These are phyloP conservation scores for Agapornis roseicollis DNA, from an alignment of 2,113 vertebrate species.

Conservation along the genomic window DNA sequence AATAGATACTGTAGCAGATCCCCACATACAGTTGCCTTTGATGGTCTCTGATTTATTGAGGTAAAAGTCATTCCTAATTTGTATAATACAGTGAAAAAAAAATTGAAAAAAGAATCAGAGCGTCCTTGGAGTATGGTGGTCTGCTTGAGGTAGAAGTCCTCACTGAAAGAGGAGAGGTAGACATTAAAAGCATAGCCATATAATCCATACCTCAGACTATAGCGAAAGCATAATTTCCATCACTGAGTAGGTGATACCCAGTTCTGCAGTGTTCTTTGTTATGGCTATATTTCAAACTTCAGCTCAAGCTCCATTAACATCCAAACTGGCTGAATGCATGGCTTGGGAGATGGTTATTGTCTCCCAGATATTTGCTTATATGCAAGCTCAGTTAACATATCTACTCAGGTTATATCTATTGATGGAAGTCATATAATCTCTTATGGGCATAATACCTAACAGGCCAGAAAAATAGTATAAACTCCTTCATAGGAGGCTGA, in stretches of 20 bases:
- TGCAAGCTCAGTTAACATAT: rapidly evolving
- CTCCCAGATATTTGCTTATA: neutral
- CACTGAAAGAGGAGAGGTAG: rapidly evolving
- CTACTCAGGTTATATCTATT: neutral
- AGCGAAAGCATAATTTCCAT: neutral
- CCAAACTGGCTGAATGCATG: neutral
- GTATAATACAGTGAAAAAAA: neutral
- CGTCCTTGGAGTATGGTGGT: neutral
- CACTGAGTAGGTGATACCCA: neutral
- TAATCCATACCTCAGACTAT: neutral
- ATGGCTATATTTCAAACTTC: neutral
- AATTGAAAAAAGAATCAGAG: neutral
- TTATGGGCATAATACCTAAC: neutral
- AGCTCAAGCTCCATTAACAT: neutral
- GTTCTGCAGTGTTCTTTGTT: neutral
- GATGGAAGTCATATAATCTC: neutral
- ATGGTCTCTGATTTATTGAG: neutral
- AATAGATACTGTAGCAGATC: neutral
- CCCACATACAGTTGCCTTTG: neutral
- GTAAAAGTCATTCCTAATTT: neutral
- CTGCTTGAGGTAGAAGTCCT: neutral
- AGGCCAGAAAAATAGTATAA: neutral
- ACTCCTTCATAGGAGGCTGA: neutral
- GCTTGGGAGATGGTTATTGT: neutral
- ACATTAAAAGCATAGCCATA: neutral